A percentile compares a stretch with the other conserved stretches of the same genome.
Evolutionary conservation across 1,140 invertebrate species (phyloP).

Genomic region (Drosophila baimaii): DNA sequence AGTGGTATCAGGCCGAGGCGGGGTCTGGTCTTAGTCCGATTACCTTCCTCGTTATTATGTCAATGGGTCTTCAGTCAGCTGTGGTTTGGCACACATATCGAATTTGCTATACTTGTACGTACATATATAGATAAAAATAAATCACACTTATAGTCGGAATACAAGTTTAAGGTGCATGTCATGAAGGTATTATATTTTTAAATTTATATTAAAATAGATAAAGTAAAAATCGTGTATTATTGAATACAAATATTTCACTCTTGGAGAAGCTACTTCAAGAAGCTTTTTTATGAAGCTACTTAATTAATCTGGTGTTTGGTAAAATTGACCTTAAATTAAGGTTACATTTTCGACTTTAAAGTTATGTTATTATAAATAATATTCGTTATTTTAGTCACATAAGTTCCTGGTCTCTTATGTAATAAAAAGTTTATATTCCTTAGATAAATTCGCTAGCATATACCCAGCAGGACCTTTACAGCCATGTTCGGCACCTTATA

Average conservation of each 20-base stretch:
- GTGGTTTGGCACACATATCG: constrained; percentile 46
- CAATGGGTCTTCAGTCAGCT: constrained; percentile 76
- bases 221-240: no score
- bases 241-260: no score
- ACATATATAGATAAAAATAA: constrained; percentile 31
- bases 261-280: no score
- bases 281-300: no score
- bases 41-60: constrained; percentile 84
- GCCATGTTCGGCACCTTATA: constrained; percentile 25
- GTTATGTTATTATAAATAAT: no score
- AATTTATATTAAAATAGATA: background rate
- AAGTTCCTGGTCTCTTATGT: no score
- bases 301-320: no score
- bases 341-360: no score
- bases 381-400: no score
- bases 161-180: constrained; percentile 27
- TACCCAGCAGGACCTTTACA: constrained; percentile 13
- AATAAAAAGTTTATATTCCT: no score
- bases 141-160: constrained; percentile 28
- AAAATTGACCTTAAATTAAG: no score
- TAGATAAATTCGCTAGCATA: no score
- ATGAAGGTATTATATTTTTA: background rate
- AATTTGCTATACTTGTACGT: constrained; percentile 1
- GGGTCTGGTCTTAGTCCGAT: constrained; percentile 61
- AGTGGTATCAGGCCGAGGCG: constrained; percentile 31